A percentile compares a stretch with the other conserved stretches of the same genome.
phyloP scores from a whole-genome alignment of 2,888 invertebrate genomes.

The Quadriops clusia region DNA sequence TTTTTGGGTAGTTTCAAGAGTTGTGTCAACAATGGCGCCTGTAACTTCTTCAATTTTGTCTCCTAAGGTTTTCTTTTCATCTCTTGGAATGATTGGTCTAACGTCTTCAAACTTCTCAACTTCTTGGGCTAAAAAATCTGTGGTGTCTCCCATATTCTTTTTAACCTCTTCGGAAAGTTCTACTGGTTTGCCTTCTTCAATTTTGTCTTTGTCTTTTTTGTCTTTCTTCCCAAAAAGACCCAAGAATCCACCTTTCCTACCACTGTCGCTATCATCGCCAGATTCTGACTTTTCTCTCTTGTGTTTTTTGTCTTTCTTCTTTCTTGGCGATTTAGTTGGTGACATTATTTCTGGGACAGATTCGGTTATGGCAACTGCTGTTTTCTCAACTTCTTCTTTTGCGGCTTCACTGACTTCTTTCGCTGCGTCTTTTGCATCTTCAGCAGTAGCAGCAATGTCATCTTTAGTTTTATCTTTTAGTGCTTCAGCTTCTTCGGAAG shows the following conservation, averaged over 20 bases:
- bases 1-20: too few relatives aligned
- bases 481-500: slow-evolving; percentile 8
- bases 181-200: slow-evolving; percentile 1
- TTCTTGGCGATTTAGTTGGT: slow-evolving; percentile 6
- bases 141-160: slow-evolving; percentile 23
- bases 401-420: too few relatives aligned
- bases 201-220: slow-evolving; percentile 14
- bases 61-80: too few relatives aligned
- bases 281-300: slow-evolving; percentile 12
- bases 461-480: slow-evolving; percentile 5
- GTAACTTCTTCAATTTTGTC: too few relatives aligned
- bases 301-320: slow-evolving; percentile 10
- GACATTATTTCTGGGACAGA: too few relatives aligned
- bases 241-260: slow-evolving; percentile 21
- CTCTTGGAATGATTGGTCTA: slow-evolving; percentile 11
- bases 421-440: too few relatives aligned
- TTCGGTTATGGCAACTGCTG: too few relatives aligned
- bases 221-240: slow-evolving; percentile 17
- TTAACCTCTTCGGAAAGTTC: slow-evolving; percentile 20
- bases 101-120: slow-evolving; percentile 26
- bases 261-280: slow-evolving; percentile 18
- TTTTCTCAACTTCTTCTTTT: too few relatives aligned
- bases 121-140: slow-evolving; percentile 25
- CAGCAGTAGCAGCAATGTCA: too few relatives aligned
- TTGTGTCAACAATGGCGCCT: too few relatives aligned